phyloP scores from a whole-genome alignment of 1,140 invertebrate genomes.

The Pomacea maculata region DNA sequence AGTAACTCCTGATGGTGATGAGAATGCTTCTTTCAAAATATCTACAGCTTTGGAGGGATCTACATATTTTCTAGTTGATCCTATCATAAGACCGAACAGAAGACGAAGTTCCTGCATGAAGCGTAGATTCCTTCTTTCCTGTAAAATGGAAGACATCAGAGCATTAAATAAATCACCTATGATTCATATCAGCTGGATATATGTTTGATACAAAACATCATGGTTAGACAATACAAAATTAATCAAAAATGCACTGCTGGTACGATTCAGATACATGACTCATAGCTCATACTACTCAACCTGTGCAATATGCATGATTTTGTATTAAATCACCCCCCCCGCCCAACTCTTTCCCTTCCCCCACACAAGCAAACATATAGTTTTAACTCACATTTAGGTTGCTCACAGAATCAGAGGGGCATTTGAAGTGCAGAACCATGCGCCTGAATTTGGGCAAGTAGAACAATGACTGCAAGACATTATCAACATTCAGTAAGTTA shows the following conservation, averaged over 20 bases:
- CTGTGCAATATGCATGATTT: too few species aligned
- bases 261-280: too few species aligned
- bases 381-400: conserved; percentile 4
- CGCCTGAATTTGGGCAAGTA: conserved; percentile 66
- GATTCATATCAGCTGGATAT: too few species aligned
- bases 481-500: not conserved
- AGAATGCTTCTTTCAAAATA: conserved; percentile 66
- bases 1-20: conserved; percentile 47
- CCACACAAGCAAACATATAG: too few species aligned
- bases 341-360: too few species aligned
- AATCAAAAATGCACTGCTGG: too few species aligned
- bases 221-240: too few species aligned
- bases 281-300: too few species aligned
- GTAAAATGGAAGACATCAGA: conserved; percentile 22
- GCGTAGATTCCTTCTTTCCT: conserved; percentile 59
- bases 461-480: conserved; percentile 64
- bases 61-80: conserved; percentile 67
- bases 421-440: conserved; percentile 64
- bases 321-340: too few species aligned
- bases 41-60: conserved; percentile 68
- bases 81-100: conserved; percentile 68
- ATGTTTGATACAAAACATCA: too few species aligned
- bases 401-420: conserved; percentile 28
- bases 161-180: too few species aligned
- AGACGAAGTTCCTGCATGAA: conserved; percentile 67